phyloP scores from a whole-genome alignment of 2,888 invertebrate genomes.

The Dorcus hopei region DNA sequence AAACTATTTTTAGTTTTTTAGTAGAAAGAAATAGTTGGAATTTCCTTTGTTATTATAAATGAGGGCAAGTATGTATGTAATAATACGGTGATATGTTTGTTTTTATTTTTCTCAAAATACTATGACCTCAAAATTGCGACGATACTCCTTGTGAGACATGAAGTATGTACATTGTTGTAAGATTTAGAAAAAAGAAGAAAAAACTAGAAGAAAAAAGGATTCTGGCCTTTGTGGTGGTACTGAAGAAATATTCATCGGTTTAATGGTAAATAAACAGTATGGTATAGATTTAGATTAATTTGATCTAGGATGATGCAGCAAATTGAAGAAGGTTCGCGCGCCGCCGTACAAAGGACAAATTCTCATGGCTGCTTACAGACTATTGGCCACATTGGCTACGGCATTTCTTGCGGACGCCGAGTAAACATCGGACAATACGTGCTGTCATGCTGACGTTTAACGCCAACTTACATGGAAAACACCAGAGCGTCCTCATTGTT shows the following conservation, averaged over 20 bases:
- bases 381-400: conserved; percentile 44
- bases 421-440: conserved; percentile 23
- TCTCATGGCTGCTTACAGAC: conserved; percentile 47
- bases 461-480: conserved; percentile 19
- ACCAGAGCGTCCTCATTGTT: background rate
- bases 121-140: too few species aligned
- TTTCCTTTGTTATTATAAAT: too few species aligned
- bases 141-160: too few species aligned
- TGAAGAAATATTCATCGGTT: conserved; percentile 9
- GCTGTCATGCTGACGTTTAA: conserved; percentile 23
- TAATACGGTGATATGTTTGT: too few species aligned
- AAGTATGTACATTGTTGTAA: too few species aligned
- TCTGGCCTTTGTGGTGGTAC: background rate
- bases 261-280: conserved; percentile 15
- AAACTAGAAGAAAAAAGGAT: too few species aligned
- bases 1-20: too few species aligned
- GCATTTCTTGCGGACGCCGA: conserved; percentile 33
- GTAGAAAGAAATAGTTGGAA: too few species aligned
- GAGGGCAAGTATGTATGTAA: too few species aligned
- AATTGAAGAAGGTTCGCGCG: conserved; percentile 4
- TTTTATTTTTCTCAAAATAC: too few species aligned
- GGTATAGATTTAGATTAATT: conserved; percentile 10
- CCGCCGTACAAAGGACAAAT: conserved; percentile 37
- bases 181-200: too few species aligned
- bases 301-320: conserved; percentile 5